Evolutionary conservation across 2,888 invertebrate genomes (phyloP), one percentile per base, ranked within the genome.

Genomic region (Philaethria dido): DNA sequence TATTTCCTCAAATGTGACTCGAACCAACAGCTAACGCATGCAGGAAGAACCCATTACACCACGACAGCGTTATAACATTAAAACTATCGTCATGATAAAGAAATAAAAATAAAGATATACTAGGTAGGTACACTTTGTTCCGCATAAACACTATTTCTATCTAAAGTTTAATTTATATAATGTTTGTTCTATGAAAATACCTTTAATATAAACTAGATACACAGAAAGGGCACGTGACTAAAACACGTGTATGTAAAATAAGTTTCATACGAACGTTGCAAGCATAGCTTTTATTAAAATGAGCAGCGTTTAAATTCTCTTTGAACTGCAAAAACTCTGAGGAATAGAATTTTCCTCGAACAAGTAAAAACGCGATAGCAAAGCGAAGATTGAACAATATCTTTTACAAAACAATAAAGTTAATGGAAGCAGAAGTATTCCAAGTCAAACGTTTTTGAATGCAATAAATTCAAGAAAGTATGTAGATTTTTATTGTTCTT

Each of bases 341-440:
- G 52, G 25, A 64, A 62, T 68, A 68, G 60, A 61, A 65, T 64
- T 70, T 63, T 63, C 36, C 66, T 63, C 55, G 66, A 72, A 72
- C 68, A 70, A 73, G 69, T 71, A 60, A 68, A 73, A 68, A 69
- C 54, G 57, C 36, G 39, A 71, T 45, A 42, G 50, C 61, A 44
- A 45, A 69, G 62, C 16, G 64, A 64, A 68, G 66, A 64, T 62
- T 47, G 66, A 68, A 68, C 66, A 71, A 70, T 70, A 65, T 70
- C 71, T 69, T 69, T 69, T 69, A 57, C 16, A 50, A 61, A 68
- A 71, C 66, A 73, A 72, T 71, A 64, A 71, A 67, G 50, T 57
- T 62, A 54, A 62, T 69, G 67, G 44, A 45, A 63, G 33, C 50
- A 62, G 64, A 62, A 62, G 36, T 18, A 39, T 33, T 63, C 36